Evolutionary conservation across 2,888 invertebrate genomes (phyloP), one percentile per base, ranked within the genome.

Genomic region (Neuroscelio doddi): DNA sequence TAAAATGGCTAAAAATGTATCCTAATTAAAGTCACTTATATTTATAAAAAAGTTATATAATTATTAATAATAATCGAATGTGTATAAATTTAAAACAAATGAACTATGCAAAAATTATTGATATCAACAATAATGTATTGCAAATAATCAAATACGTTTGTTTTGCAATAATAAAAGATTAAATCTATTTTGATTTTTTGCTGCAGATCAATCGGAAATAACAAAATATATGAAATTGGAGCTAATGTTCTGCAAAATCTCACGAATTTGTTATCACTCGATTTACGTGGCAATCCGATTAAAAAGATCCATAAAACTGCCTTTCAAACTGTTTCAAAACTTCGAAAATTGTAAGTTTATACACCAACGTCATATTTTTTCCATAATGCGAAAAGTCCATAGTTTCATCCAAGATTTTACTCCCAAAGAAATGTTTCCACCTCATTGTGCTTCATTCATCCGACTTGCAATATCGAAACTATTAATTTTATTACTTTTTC

Each of bases 121-220:
- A 42, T 36, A 24, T 21, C 8, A 8, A 8, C 4, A 26, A n/a
- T n/a, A n/a, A n/a, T n/a, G n/a, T n/a, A n/a, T n/a, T n/a, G n/a
- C n/a, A n/a, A n/a, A n/a, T n/a, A n/a, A n/a, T n/a, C n/a, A n/a
- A n/a, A n/a, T n/a, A n/a, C n/a, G n/a, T 21, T 21, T 21, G 2
- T 21, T 21, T 21, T 21, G 21, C 21, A 21, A n/a, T n/a, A n/a
- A n/a, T n/a, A n/a, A n/a, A n/a, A n/a, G n/a, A n/a, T n/a, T n/a
- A n/a, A n/a, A n/a, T n/a, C n/a, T n/a, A n/a, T n/a, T n/a, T n/a
- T 26, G 26, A 7, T 4, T 26, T 26, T 32, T 52, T 45, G 44
- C 26, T 80, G 64, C 87, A 95, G 96, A 80, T 93, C 93, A 38
- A 86, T 95, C 81, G 92, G 93, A 21, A 91, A 92, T 82, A 97